Evolutionary conservation across 2,888 invertebrate species (phyloP).

Genomic region (Drosophila borealis): DNA sequence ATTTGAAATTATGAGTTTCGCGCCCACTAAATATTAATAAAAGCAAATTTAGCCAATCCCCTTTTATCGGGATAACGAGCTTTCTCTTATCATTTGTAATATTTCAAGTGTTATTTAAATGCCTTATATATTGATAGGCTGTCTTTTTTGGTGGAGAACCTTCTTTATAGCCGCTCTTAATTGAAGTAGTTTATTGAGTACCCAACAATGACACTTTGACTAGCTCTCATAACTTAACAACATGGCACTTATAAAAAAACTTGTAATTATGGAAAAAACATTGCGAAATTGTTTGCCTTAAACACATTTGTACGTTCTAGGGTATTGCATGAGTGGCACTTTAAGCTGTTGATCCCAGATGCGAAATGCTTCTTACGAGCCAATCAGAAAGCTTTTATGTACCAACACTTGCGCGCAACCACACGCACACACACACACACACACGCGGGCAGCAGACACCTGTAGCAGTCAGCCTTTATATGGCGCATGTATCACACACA

Average conservation of each 20-base stretch:
- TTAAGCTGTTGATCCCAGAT: not conserved
- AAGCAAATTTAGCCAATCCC: too few species aligned
- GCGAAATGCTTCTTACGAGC: not conserved
- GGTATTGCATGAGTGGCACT: not conserved
- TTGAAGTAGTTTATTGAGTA: not conserved
- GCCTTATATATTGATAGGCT: too few species aligned
- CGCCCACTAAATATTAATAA: too few species aligned
- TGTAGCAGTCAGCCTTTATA: slow-evolving; percentile 23
- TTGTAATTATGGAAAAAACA: not conserved
- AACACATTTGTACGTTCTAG: not conserved
- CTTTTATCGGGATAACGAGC: too few species aligned
- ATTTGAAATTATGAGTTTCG: too few species aligned
- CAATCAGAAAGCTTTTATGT: not conserved
- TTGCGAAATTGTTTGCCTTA: too few species aligned
- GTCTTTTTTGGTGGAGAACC: not conserved
- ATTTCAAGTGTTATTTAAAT: too few species aligned
- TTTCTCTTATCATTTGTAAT: too few species aligned
- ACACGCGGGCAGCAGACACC: slow-evolving; percentile 14
- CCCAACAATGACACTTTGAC: not conserved
- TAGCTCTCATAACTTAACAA: not conserved
- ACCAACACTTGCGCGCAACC: not conserved
- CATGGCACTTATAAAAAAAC: not conserved
- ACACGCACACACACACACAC: not conserved
- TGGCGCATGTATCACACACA: not conserved
- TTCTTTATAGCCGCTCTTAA: not conserved